A percentile compares a stretch with the other conserved stretches of the same genome.
These are phyloP conservation scores for Corythornis madagascariensis DNA, from an alignment of 2,113 vertebrate species.

Conservation along the genomic window DNA sequence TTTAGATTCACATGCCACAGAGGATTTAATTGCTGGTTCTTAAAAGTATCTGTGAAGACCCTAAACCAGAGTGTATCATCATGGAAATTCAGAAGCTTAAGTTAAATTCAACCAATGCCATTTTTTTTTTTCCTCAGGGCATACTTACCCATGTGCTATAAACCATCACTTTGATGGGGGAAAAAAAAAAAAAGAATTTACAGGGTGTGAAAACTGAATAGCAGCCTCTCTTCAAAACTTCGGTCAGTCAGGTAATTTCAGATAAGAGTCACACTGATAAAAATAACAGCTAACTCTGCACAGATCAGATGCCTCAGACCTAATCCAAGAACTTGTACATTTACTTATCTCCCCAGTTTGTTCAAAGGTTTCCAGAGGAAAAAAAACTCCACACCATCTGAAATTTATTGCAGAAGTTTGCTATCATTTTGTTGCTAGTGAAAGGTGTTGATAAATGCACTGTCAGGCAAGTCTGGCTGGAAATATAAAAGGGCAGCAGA, in stretches of 20 bases:
- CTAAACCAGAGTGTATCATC: background rate
- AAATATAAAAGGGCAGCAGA: background rate
- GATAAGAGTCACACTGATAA: background rate
- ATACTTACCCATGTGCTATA: background rate
- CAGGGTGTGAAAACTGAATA: background rate
- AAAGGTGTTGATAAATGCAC: background rate
- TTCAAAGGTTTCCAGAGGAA: background rate
- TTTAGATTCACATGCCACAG: background rate
- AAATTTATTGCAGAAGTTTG: background rate
- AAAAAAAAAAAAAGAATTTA: background rate
- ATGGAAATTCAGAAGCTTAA: background rate
- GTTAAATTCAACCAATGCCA: background rate
- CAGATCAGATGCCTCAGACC: background rate
- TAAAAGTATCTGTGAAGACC: background rate
- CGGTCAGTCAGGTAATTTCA: background rate
- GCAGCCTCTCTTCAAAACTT: background rate
- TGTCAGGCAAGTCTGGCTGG: background rate
- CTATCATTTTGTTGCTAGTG: background rate
- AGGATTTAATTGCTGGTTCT: background rate
- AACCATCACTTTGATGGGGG: background rate
- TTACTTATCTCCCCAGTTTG: background rate
- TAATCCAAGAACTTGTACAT: background rate
- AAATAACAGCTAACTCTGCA: background rate
- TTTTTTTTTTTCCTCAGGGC: background rate
- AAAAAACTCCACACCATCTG: background rate